Conservation (phyloP, 1,140 invertebrate genomes). For the Bombus turneri region DNA sequence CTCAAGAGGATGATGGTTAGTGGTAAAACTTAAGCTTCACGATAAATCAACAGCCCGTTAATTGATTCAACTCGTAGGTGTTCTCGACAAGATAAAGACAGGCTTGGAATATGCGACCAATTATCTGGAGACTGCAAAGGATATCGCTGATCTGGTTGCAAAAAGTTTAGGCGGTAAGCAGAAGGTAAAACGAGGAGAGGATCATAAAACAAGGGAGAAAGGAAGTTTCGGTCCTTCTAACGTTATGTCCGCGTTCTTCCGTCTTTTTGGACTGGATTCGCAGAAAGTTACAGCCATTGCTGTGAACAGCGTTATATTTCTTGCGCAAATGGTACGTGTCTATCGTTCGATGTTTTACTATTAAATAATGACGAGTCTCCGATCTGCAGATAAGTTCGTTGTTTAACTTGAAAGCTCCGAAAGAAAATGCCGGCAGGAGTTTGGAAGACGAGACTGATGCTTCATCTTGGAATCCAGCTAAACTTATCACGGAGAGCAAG, state of each 20-base stretch:
- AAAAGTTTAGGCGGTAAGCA: constrained; percentile 68
- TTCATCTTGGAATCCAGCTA: constrained; percentile 60
- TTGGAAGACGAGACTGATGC: constrained; percentile 25
- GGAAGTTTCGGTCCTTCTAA: constrained; percentile 68
- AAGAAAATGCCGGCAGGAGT: constrained; percentile 44
- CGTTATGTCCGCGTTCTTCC: constrained; percentile 86
- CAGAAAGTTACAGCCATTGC: constrained; percentile 90
- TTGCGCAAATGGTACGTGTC: constrained; percentile 89
- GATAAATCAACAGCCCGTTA: background rate
- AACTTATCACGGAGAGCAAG: constrained; percentile 69
- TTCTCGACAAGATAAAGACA: constrained; percentile 85
- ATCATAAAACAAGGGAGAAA: constrained; percentile 44
- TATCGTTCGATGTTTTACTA: background rate
- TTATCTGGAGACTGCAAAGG: constrained; percentile 76
- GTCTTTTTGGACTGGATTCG: constrained; percentile 88
- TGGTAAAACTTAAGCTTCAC: background rate
- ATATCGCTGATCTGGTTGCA: constrained; percentile 78
- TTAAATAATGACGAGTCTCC: background rate
- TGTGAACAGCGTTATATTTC: constrained; percentile 90
- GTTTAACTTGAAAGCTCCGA: constrained; percentile 68
- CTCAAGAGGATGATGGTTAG: constrained; percentile 33
- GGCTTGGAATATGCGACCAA: constrained; percentile 86
- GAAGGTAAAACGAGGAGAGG: constrained; percentile 54
- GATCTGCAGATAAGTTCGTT: constrained; percentile 72
- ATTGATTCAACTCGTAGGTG: constrained; percentile 66